phyloP scores from a whole-genome alignment of 2,113 vertebrate genomes.

The Hippolais icterina region DNA sequence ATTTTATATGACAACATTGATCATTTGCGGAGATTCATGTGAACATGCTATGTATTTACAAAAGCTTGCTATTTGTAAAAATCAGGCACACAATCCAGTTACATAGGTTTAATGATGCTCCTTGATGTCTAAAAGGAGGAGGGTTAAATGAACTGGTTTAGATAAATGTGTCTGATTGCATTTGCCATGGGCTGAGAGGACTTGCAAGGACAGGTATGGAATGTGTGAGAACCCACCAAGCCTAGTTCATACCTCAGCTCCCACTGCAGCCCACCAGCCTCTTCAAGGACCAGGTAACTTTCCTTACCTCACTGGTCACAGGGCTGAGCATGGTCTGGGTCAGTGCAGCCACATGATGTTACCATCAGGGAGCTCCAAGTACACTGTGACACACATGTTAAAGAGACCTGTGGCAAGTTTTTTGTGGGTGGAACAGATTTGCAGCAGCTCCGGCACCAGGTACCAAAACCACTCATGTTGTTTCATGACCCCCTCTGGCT shows the following conservation, averaged over 20 bases:
- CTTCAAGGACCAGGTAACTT: neutral
- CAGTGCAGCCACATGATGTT: neutral
- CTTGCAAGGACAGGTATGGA: neutral
- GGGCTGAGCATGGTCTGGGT: neutral
- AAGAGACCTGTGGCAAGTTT: neutral
- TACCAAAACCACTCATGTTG: neutral
- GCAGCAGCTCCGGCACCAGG: neutral
- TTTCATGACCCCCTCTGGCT: rapidly evolving
- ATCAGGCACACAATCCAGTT: neutral
- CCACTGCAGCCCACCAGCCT: neutral
- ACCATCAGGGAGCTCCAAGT: neutral
- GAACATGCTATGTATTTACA: neutral
- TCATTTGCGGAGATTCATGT: neutral
- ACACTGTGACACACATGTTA: rapidly evolving
- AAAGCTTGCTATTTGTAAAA: neutral
- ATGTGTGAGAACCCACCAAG: rapidly evolving
- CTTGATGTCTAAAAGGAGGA: neutral
- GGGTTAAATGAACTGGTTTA: neutral
- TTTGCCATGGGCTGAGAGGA: neutral
- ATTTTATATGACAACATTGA: neutral
- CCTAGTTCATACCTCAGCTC: neutral
- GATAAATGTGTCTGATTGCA: neutral
- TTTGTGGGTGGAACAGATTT: neutral
- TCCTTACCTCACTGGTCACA: rapidly evolving
- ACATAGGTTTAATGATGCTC: neutral